Base-by-base conservation (phyloP, 92 coral and sea anemone species). In the Umimayanthus kanabou region DNA sequence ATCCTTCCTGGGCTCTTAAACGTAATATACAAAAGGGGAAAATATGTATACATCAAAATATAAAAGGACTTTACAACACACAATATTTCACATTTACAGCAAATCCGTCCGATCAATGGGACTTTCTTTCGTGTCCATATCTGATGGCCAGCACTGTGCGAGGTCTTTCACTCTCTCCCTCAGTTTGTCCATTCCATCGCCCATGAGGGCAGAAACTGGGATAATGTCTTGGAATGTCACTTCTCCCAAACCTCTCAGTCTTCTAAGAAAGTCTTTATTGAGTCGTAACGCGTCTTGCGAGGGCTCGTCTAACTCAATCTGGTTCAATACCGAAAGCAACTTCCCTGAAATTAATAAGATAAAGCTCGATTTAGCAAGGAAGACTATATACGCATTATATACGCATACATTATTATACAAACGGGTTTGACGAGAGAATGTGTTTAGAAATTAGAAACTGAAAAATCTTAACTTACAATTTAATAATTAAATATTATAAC, bases 121-220 rank as follows among this genome's bases (percentile, higher is more conserved):
- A 5, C 58, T 29, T 4, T 29, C 28, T 5, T 15, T 2, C 23
- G 4, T 45, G 6, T 42, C 42, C 25, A 5, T 29, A 70, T 50
- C 58, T 4, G 26, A 42, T 43, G n/a, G 26, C 64, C 58, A 69
- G 66, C 39, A 42, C 65, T 79, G 79, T 13, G 85, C 89, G 22
- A 90, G 76, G 15, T 85, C 81, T 82, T 90, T 93, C 40, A 93
- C 73, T 72, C 88, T 88, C 39, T 91, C 91, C 23, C 92, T 91
- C 25, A 93, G 85, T 66, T 83, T 88, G 58, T 93, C 94, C 61
- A 91, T 37, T 11, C 98, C 98, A 42, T 88, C 89, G 39, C 94
- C 92, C 40, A 88, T 91, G 37, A 93, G 49, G 9, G 94, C 94
- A 37, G 98, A 93, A 28, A 95, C 55, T 23, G 98, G 98, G 22